A percentile compares a stretch with the other conserved stretches of the same genome.
Evolutionary conservation across 1,140 invertebrate genomes (phyloP).

Genomic region (Aphaenogaster ashmeadi): DNA sequence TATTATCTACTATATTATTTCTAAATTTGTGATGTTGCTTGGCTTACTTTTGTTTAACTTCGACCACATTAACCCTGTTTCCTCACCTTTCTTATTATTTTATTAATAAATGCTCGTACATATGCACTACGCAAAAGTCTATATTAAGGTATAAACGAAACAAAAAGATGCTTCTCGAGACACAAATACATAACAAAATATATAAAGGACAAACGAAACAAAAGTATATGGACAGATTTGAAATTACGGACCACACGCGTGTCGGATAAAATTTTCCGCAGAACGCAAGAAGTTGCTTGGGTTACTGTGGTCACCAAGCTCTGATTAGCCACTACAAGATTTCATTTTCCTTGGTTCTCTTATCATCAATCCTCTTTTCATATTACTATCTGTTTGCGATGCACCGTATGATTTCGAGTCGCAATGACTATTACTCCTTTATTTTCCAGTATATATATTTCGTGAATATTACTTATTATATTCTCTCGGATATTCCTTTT

Average conservation of each 20-base stretch:
- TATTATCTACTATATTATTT: constrained; percentile 71
- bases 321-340: constrained; percentile 83
- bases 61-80: constrained; percentile 86
- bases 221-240: constrained; percentile 56
- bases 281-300: constrained; percentile 85
- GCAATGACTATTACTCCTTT: constrained; percentile 71
- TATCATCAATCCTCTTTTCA: constrained; percentile 64
- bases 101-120: constrained; percentile 84
- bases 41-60: constrained; percentile 84
- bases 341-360: constrained; percentile 75
- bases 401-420: constrained; percentile 69
- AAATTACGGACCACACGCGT: constrained; percentile 68
- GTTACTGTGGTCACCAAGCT: constrained; percentile 87
- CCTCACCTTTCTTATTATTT: constrained; percentile 84
- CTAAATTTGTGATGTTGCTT: constrained; percentile 82
- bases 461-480: constrained; percentile 51
- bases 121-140: constrained; percentile 80
- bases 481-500: constrained; percentile 46
- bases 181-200: constrained; percentile 57
- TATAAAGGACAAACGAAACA: constrained; percentile 59
- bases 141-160: constrained; percentile 58
- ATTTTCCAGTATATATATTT: constrained; percentile 74
- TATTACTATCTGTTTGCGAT: constrained; percentile 74
- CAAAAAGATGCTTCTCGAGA: constrained; percentile 39
- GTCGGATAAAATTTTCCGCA: constrained; percentile 68